Evolutionary conservation across 2,888 invertebrate genomes (phyloP), one percentile per base, ranked within the genome.

Genomic region (Pristionchus fissidentatus): DNA sequence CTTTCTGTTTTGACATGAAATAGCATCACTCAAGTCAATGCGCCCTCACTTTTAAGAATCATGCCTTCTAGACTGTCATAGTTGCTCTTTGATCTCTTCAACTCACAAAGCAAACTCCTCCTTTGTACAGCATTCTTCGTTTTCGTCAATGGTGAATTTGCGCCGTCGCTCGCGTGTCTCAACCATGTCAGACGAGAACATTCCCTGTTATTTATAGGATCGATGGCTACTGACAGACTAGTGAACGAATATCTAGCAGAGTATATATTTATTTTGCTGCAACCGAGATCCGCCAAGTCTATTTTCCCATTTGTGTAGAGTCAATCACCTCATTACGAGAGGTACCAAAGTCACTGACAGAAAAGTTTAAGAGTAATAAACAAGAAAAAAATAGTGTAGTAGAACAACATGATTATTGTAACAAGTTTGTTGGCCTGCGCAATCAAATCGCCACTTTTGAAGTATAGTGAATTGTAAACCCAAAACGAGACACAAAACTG

Each of bases 131-230:
- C 46, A 55, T n/a, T 87, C 86, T 22, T 84, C 84, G 3, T 82
- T 85, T 13, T 87, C 83, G 46, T 87, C 86, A 35, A 90, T 86
- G 57, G 84, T 82, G 75, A 90, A 90, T 10, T 73, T 83, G 10
- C 89, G 86, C 13, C 87, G 83, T 29, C 84, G 84, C 15, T 85
- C 84, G 1, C 86, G 84, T n/a, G 86, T 87, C 62, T 91, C 90
- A 13, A 86, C 83, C 52, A 91, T 87, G 77, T 89, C 86, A 52
- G 87, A 84, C 1, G 87, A 85, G 81, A 89, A 89, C 90, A 91
- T 88, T 32, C 90, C 90, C 89, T 90, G 75, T 49, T 10, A n/a
- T n/a, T n/a, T n/a, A n/a, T n/a, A n/a, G n/a, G n/a, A n/a, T n/a
- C n/a, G n/a, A n/a, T n/a, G n/a, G n/a, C n/a, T 66, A 60, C 84